phyloP scores from a whole-genome alignment of 2,113 vertebrate genomes.

The Phrynosoma platyrhinos region DNA sequence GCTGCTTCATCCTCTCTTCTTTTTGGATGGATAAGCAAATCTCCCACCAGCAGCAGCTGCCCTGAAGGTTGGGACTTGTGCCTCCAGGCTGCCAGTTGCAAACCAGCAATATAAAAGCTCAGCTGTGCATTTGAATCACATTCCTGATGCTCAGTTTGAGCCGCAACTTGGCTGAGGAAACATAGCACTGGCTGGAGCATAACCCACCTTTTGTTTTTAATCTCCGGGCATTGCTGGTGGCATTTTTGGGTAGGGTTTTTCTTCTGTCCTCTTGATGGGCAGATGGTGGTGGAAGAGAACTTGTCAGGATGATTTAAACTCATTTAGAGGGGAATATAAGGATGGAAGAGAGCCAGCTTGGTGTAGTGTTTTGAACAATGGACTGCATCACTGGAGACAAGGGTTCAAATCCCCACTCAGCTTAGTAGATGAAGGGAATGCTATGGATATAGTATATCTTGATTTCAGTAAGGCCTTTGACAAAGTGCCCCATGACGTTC shows the following conservation, averaged over 20 bases:
- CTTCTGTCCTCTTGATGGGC: no score
- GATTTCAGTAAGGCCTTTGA: no score
- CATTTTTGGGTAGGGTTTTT: not conserved
- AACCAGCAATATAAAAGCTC: not conserved
- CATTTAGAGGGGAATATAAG: conserved; percentile 14
- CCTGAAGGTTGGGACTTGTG: not conserved
- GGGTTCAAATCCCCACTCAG: no score
- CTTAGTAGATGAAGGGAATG: no score
- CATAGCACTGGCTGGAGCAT: not conserved
- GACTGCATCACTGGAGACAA: no score
- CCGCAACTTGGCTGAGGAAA: not conserved
- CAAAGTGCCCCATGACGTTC: no score
- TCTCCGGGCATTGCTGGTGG: conserved; percentile 12
- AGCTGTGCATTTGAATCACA: not conserved
- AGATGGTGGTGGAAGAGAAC: conserved; percentile 6
- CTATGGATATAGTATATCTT: no score
- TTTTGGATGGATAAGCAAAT: not conserved
- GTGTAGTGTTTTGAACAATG: no score
- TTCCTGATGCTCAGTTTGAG: not conserved
- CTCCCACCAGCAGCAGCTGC: not conserved
- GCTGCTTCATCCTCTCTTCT: not conserved
- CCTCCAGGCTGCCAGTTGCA: not conserved
- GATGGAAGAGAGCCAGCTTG: not conserved
- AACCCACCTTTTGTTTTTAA: not conserved
- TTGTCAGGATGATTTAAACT: conserved; percentile 47